Evolutionary conservation across 1,140 invertebrate species (phyloP).

Genomic region (Hermetia illucens): DNA sequence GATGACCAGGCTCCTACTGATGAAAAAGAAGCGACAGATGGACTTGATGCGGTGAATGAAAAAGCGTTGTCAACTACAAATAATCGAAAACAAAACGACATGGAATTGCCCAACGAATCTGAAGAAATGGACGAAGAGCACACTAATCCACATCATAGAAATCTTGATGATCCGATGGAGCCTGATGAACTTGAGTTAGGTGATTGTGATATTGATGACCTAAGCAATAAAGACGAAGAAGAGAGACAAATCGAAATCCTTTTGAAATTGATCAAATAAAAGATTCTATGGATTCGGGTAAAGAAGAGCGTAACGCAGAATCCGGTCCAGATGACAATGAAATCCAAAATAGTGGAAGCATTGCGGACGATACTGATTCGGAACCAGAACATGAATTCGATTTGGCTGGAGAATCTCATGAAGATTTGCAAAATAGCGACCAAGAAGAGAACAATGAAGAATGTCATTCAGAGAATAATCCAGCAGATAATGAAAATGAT

Average conservation of each 20-base stretch:
- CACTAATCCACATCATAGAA: slow-evolving; percentile 72
- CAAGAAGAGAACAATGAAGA: slow-evolving; percentile 33
- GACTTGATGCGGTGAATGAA: slow-evolving; percentile 29
- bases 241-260: slow-evolving; percentile 51
- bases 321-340: slow-evolving; percentile 28
- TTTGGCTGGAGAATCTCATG: slow-evolving; percentile 11
- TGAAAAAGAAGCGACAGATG: too few species aligned
- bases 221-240: slow-evolving; percentile 41
- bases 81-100: slow-evolving; percentile 16
- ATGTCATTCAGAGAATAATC: slow-evolving; percentile 32
- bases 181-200: slow-evolving; percentile 75
- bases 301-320: slow-evolving; percentile 29
- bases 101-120: slow-evolving; percentile 62
- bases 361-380: slow-evolving; percentile 27
- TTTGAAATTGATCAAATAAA: slow-evolving; percentile 74
- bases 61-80: slow-evolving; percentile 9
- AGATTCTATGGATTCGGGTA: slow-evolving; percentile 30
- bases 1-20: slow-evolving; percentile 36
- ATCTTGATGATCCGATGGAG: slow-evolving; percentile 56
- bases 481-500: slow-evolving; percentile 29
- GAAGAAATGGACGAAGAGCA: slow-evolving; percentile 72
- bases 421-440: slow-evolving; percentile 29
- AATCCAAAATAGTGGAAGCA: slow-evolving; percentile 23
- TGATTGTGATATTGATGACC: slow-evolving; percentile 69
- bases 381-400: not conserved